Evolutionary conservation across 2,797 vertebrate genomes (phyloP), one percentile per base, ranked within the genome.

Genomic region (Syngnathus rostellatus): DNA sequence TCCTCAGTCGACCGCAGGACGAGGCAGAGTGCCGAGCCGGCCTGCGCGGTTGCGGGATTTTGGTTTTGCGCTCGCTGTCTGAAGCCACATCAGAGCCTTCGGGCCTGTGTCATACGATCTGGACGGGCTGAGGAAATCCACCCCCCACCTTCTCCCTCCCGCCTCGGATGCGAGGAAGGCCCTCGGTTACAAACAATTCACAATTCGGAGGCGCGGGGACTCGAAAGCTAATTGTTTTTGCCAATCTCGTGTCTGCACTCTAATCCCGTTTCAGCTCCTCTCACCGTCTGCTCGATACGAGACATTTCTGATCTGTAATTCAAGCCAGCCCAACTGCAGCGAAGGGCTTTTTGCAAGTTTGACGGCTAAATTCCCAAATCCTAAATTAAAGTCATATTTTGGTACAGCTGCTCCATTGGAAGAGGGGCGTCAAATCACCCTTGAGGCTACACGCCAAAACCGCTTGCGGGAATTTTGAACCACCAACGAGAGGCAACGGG

Each of bases 31-130:
- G 58, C 73, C 53, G 72, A 79, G 81, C 83, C 46, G 78, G 72
- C 50, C 81, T 63, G 68, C 84, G 85, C 74, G 85, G 85, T 87
- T 85, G 73, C 69, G 82, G 82, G 75, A 80, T 77, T 37, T 76
- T 81, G 80, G 82, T 86, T 85, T 79, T 74, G 60, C 71, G 73
- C 83, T 79, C 77, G 80, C 78, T 80, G 76, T 86, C 80, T 75
- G 66, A 72, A 86, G 84, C 89, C 90, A 89, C 89, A 91, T 91
- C 88, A 89, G 76, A 89, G 85, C 75, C 45, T 62, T 25, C 67
- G 64, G 73, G 64, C 74, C 75, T 81, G 85, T 79, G 88, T 88
- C 89, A 90, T 78, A 73, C 68, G 85, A 90, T 82, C 86, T 77
- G 73, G 72, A 75, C 37, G 60, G 81, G 74, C 79, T 79, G 67